Conservation (phyloP, 2,113 vertebrate species). For the Centropus bengalensis region DNA sequence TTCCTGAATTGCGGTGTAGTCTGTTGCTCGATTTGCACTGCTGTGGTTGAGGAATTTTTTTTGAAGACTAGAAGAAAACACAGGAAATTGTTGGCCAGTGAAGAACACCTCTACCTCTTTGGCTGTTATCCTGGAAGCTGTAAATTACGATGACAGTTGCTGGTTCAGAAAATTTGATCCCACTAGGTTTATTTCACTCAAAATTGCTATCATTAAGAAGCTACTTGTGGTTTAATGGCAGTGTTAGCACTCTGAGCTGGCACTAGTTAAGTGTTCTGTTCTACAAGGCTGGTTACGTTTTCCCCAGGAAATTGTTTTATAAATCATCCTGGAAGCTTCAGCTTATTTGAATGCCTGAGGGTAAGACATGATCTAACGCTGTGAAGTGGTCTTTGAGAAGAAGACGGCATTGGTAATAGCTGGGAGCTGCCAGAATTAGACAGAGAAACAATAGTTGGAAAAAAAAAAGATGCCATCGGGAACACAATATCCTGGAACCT, state of each 20-base stretch:
- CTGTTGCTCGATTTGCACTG: not conserved
- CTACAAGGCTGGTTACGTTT: slow-evolving; percentile 58
- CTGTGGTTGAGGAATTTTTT: not conserved
- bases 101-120: not conserved
- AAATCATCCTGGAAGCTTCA: slow-evolving; percentile 65
- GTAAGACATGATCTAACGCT: not conserved
- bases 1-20: not conserved
- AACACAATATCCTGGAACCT: not conserved
- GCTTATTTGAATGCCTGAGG: slow-evolving; percentile 19
- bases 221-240: slow-evolving; percentile 43
- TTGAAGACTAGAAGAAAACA: not conserved
- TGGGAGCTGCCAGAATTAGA: not conserved
- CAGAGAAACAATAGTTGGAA: not conserved
- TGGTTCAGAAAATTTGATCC: slow-evolving; percentile 41
- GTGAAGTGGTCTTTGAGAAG: not conserved
- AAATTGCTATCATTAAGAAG: slow-evolving; percentile 25
- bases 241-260: slow-evolving; percentile 26
- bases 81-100: not conserved
- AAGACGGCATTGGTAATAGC: not conserved
- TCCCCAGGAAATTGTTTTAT: slow-evolving; percentile 71
- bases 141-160: slow-evolving; percentile 17
- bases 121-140: not conserved
- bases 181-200: slow-evolving; percentile 33
- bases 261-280: slow-evolving; percentile 61
- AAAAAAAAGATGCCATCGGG: not conserved